Conservation (phyloP, 2,797 vertebrate genomes). For the Channa striata region DNA sequence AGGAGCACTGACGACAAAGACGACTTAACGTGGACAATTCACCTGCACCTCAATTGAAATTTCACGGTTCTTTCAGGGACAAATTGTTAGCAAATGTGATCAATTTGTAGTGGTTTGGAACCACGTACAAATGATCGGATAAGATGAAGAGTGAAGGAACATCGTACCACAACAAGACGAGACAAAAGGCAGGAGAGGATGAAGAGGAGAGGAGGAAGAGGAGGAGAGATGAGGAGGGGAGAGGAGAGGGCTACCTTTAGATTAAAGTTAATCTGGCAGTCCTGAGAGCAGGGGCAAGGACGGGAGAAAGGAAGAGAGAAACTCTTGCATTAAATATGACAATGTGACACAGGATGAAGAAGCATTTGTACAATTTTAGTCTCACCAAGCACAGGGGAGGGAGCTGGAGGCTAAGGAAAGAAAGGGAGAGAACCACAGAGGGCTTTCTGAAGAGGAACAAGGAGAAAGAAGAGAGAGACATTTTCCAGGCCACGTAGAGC, state of each 20-base stretch:
- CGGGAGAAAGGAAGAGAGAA: conserved; percentile 70
- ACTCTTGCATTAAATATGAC: conserved; percentile 76
- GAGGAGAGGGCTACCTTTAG: conserved; percentile 73
- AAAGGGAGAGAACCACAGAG: conserved; percentile 52
- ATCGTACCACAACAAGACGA: conserved; percentile 46
- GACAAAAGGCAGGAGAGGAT: conserved; percentile 35
- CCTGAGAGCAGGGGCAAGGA: conserved; percentile 74
- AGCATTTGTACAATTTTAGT: conserved; percentile 65
- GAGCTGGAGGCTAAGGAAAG: conserved; percentile 52
- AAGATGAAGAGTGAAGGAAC: conserved; percentile 39
- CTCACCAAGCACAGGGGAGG: conserved; percentile 71
- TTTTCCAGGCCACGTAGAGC: conserved; percentile 16
- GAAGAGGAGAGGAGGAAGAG: conserved; percentile 10
- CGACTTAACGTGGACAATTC: neutral
- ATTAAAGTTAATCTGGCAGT: conserved; percentile 82
- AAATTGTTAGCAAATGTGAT: conserved; percentile 70
- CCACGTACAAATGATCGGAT: conserved; percentile 52
- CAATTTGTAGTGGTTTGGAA: conserved; percentile 54
- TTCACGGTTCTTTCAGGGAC: neutral
- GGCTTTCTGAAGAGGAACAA: conserved; percentile 51
- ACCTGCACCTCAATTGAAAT: neutral
- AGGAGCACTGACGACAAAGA: conserved; percentile 9
- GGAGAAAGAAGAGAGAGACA: conserved; percentile 28
- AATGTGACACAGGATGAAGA: conserved; percentile 63
- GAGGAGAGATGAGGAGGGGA: conserved; percentile 12